These are phyloP conservation scores for Apolygus lucorum DNA, from an alignment of 1,140 invertebrate genomes.

Conservation along the genomic window DNA sequence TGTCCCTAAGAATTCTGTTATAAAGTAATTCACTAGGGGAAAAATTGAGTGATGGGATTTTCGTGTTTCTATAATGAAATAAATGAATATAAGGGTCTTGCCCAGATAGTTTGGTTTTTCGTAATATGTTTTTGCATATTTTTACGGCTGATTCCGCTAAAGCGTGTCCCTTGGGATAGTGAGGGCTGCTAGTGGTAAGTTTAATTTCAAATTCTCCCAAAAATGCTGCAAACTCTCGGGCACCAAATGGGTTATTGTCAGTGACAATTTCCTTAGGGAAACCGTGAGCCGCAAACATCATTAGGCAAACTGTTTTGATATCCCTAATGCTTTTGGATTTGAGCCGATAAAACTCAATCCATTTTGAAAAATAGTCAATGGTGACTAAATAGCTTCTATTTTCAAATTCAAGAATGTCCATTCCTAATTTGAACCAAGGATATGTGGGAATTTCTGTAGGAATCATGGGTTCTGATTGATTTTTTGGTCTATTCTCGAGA, in stretches of 20 bases:
- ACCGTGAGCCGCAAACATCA: not conserved
- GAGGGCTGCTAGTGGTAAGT: conserved; percentile 3
- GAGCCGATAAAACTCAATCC: not conserved
- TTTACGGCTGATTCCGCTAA: conserved; percentile 5
- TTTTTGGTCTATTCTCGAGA: not conserved
- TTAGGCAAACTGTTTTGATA: not conserved
- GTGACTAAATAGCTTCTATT: not conserved
- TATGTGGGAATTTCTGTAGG: not conserved
- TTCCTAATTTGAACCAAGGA: not conserved
- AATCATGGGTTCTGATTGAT: not conserved
- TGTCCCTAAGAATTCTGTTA: conserved; percentile 4
- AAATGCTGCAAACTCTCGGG: not conserved
- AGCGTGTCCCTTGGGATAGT: not conserved
- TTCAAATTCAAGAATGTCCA: conserved; percentile 9
- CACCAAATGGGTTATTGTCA: not conserved
- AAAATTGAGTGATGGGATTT: not conserved
- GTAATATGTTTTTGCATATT: not conserved
- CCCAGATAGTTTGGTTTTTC: conserved; percentile 1
- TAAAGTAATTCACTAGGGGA: not conserved
- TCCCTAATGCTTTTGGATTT: not conserved
- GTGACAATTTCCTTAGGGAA: conserved; percentile 5
- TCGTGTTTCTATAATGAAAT: conserved; percentile 3
- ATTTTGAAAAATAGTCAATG: not conserved
- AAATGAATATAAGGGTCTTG: not conserved
- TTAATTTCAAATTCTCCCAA: not conserved